Evolutionary conservation across 2,797 vertebrate genomes (phyloP).

Genomic region (Anguilla pacifica): DNA sequence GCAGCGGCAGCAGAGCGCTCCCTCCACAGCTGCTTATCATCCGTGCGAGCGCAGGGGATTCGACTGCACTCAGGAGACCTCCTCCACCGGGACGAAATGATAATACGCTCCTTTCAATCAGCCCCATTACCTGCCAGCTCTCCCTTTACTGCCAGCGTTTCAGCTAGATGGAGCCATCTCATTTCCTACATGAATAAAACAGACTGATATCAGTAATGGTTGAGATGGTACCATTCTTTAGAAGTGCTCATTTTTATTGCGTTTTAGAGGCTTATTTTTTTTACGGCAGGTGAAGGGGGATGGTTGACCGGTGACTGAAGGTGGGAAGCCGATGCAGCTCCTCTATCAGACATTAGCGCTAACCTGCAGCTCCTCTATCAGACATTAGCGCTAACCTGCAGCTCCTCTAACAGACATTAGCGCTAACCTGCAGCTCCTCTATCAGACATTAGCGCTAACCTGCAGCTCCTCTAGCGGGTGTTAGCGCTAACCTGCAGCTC

Average conservation of each 20-base stretch:
- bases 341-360: neutral
- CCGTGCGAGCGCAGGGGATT: neutral
- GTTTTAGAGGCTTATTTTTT: neutral
- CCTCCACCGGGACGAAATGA: neutral
- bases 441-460: too few relatives aligned
- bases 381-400: too few relatives aligned
- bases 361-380: too few relatives aligned
- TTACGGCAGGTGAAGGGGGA: neutral
- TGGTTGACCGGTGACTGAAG: neutral
- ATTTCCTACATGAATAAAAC: neutral
- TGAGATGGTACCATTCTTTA: neutral
- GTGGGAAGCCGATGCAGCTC: neutral
- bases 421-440: too few relatives aligned
- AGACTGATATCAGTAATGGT: neutral
- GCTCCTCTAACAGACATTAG: too few relatives aligned
- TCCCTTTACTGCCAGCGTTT: neutral
- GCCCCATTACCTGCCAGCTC: neutral
- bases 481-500: too few relatives aligned
- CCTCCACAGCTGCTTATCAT: too few relatives aligned
- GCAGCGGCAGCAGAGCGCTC: neutral
- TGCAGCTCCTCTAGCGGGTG: accelerated
- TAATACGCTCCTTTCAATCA: neutral
- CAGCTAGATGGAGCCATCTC: neutral
- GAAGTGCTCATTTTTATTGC: neutral
- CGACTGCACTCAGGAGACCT: neutral